phyloP scores from a whole-genome alignment of 2,888 invertebrate genomes.

The Teleiodes luculella region DNA sequence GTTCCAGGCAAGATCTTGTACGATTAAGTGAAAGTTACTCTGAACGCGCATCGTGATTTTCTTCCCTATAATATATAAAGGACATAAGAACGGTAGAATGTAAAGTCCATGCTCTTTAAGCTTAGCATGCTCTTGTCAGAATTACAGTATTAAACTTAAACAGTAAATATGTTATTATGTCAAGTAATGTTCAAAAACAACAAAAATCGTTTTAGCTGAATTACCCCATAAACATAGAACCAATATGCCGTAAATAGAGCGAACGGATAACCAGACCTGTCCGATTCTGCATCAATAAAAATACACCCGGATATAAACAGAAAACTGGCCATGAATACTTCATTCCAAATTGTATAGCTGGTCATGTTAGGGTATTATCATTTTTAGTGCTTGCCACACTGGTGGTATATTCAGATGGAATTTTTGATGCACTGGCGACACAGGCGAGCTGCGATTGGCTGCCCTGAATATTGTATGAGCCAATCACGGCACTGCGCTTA shows the following conservation, averaged over 20 bases:
- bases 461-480: slow-evolving; percentile 78
- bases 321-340: slow-evolving; percentile 72
- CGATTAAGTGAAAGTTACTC: no score
- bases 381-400: slow-evolving; percentile 79
- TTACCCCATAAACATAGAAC: slow-evolving; percentile 36
- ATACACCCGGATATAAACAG: slow-evolving; percentile 68
- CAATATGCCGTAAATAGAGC: slow-evolving; percentile 59
- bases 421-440: slow-evolving; percentile 80
- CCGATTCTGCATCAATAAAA: slow-evolving; percentile 68
- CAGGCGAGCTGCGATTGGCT: slow-evolving; percentile 72
- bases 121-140: no score
- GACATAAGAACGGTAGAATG: no score
- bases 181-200: not conserved
- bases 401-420: slow-evolving; percentile 76
- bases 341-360: slow-evolving; percentile 74
- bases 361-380: slow-evolving; percentile 77
- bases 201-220: slow-evolving; percentile 31
- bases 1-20: no score
- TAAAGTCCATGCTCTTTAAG: no score
- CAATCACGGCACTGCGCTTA: slow-evolving; percentile 74
- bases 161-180: no score
- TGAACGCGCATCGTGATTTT: no score
- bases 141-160: no score
- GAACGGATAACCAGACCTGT: slow-evolving; percentile 54
- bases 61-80: no score